Conservation (phyloP, 2,797 vertebrate genomes). For the Myotis pilosus region DNA sequence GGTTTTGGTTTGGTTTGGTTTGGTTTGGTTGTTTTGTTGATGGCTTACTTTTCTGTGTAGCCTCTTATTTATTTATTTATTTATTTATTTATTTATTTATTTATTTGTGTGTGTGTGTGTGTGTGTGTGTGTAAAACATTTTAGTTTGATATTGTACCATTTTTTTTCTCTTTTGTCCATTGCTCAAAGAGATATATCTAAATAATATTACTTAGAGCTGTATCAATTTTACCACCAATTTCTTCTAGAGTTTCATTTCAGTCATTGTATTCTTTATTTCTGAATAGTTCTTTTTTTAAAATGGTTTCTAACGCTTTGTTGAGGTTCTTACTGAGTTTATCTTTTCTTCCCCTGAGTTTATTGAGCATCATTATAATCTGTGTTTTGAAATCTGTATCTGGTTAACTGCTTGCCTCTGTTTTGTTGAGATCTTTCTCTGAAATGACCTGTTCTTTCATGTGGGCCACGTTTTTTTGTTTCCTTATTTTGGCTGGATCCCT, state of each 20-base stretch:
- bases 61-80: neutral
- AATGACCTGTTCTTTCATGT: neutral
- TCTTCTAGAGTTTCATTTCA: neutral
- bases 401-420: neutral
- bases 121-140: neutral
- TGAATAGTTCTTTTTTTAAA: neutral
- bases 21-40: neutral
- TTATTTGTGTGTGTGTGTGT: neutral
- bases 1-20: too few species aligned
- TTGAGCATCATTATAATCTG: neutral
- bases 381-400: neutral
- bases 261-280: neutral
- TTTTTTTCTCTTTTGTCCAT: neutral
- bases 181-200: neutral
- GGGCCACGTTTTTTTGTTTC: neutral
- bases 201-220: neutral
- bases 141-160: neutral
- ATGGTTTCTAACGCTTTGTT: neutral
- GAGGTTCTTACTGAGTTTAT: neutral
- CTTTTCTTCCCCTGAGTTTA: neutral
- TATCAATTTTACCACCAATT: neutral
- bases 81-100: too few species aligned
- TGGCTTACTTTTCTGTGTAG: neutral
- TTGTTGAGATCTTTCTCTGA: neutral
- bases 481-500: neutral